Conservation (phyloP, 2,113 vertebrate species). For the Nycticryphes semicollaris region DNA sequence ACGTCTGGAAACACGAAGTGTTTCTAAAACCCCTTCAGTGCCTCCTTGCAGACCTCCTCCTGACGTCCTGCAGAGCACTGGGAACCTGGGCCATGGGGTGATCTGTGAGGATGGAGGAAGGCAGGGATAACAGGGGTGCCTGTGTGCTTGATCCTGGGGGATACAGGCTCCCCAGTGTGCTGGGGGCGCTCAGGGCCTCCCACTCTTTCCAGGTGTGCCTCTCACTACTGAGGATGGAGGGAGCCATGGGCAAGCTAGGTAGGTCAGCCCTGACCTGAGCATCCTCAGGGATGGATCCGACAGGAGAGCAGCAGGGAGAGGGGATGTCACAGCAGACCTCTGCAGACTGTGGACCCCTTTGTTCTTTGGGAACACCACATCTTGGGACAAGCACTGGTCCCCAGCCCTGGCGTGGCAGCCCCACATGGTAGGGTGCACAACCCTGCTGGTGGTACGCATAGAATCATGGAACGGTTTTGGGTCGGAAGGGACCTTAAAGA, state of each 20-base stretch:
- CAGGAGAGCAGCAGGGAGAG: too few relatives aligned
- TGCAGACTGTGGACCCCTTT: too few relatives aligned
- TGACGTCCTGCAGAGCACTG: accelerated
- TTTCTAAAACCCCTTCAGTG: background rate
- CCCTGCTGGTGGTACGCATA: background rate
- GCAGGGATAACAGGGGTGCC: background rate
- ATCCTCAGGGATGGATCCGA: background rate
- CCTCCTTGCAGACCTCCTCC: background rate
- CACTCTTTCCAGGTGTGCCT: background rate
- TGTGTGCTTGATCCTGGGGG: accelerated
- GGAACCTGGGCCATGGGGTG: accelerated
- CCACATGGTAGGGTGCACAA: too few relatives aligned
- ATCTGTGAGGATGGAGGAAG: background rate
- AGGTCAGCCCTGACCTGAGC: background rate
- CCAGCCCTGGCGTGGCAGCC: too few relatives aligned
- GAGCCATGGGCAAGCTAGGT: background rate
- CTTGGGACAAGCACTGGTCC: too few relatives aligned
- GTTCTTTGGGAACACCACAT: too few relatives aligned
- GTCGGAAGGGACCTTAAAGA: background rate
- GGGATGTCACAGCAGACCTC: too few relatives aligned
- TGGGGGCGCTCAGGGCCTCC: background rate
- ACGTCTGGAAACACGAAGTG: background rate
- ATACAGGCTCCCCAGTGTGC: background rate
- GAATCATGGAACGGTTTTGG: background rate
- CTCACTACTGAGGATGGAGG: background rate